These are phyloP conservation scores for Poecilia velifera DNA, from an alignment of 2,797 vertebrate genomes.

Conservation along the genomic window DNA sequence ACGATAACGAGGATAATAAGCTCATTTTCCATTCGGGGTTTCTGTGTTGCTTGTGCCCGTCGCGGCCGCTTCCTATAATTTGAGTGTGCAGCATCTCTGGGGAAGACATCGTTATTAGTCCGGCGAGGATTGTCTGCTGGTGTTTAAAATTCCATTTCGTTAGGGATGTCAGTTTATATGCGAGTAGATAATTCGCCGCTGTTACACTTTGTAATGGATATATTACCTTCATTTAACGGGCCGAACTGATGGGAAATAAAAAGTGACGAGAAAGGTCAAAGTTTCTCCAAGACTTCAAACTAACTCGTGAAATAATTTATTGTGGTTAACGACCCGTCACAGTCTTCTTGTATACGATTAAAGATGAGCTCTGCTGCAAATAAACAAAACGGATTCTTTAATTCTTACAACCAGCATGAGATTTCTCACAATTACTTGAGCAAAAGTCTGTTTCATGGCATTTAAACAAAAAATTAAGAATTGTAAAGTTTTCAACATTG, in stretches of 20 bases:
- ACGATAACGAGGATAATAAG: constrained; percentile 71
- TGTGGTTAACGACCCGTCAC: constrained; percentile 70
- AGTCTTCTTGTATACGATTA: constrained; percentile 71
- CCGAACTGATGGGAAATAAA: constrained; percentile 47
- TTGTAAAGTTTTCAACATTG: neutral
- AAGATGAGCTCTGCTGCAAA: constrained; percentile 67
- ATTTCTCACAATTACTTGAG: neutral
- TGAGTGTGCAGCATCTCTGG: constrained; percentile 53
- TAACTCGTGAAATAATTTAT: constrained; percentile 65
- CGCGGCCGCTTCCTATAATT: constrained; percentile 70
- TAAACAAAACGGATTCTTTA: constrained; percentile 62
- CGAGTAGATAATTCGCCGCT: constrained; percentile 28
- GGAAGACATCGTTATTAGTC: constrained; percentile 63
- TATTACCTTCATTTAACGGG: constrained; percentile 59
- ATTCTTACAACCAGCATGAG: neutral
- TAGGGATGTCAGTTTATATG: constrained; percentile 52
- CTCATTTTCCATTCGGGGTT: constrained; percentile 62
- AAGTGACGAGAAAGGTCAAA: constrained; percentile 51
- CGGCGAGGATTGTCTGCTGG: constrained; percentile 53
- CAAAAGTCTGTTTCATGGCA: neutral
- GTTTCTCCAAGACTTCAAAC: constrained; percentile 63
- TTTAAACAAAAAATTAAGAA: neutral
- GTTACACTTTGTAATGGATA: constrained; percentile 56
- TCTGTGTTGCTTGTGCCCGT: constrained; percentile 61
- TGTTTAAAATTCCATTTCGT: constrained; percentile 76